Percentiles rank a stretch among this genome's conserved stretches.
Evolutionary conservation across 2,888 invertebrate species (phyloP).

Genomic region (Epistrophe grossulariae): DNA sequence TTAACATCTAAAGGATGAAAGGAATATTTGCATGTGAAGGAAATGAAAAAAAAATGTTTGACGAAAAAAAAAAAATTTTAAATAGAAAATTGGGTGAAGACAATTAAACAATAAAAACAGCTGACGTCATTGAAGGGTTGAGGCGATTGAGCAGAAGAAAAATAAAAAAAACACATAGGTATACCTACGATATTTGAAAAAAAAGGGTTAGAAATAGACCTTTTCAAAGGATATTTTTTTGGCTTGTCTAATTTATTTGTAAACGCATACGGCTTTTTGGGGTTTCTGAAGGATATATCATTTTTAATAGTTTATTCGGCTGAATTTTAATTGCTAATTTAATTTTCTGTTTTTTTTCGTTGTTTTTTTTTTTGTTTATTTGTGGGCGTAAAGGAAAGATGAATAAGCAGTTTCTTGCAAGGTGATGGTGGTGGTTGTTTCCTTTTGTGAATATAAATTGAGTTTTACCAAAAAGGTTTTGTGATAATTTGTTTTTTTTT

Average conservation of each 20-base stretch:
- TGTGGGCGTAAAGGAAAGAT: conserved; percentile 33
- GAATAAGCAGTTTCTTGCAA: conserved; percentile 64
- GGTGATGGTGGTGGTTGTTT: conserved; percentile 38
- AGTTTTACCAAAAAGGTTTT: conserved; percentile 8
- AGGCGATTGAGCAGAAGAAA: conserved; percentile 64
- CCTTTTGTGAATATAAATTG: conserved; percentile 46
- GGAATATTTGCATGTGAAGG: conserved; percentile 68
- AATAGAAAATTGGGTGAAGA: conserved; percentile 70
- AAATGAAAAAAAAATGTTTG: conserved; percentile 10
- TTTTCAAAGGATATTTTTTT: conserved; percentile 49
- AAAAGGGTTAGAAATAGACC: conserved; percentile 53
- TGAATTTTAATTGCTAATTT: conserved; percentile 76
- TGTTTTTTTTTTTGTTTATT: not conserved
- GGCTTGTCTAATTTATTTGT: conserved; percentile 65
- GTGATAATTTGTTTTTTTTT: not conserved
- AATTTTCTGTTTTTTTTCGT: conserved; percentile 38
- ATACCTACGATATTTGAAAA: not conserved
- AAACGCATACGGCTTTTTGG: conserved; percentile 66
- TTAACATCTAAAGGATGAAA: conserved; percentile 65
- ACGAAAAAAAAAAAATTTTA: conserved; percentile 21
- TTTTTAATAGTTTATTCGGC: conserved; percentile 70
- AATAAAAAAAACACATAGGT: not conserved
- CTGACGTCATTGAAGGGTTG: conserved; percentile 73
- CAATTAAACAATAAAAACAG: conserved; percentile 75
- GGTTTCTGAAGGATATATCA: conserved; percentile 68